Evolutionary conservation across 2,888 invertebrate genomes (phyloP).

Genomic region (Dicranocentrus wangi): DNA sequence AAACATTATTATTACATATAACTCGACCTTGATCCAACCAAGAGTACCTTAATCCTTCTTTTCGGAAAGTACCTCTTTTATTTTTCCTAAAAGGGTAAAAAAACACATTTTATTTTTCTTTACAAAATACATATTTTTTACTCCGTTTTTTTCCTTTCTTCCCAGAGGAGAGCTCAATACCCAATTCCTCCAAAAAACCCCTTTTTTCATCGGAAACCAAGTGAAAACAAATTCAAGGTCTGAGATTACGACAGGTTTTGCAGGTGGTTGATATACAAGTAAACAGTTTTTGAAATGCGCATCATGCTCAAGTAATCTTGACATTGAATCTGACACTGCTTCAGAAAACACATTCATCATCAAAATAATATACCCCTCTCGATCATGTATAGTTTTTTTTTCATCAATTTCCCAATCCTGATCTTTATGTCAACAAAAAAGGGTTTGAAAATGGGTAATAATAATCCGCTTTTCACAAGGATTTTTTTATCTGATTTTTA

Average conservation of each 20-base stretch:
- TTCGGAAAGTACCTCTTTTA: too few species aligned
- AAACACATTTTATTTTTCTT: too few species aligned
- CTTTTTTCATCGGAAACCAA: background rate
- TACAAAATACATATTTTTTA: too few species aligned
- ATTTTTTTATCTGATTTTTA: background rate
- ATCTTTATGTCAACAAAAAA: background rate
- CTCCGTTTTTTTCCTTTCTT: too few species aligned
- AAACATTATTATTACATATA: too few species aligned
- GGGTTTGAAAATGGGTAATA: background rate
- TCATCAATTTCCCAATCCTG: too few species aligned
- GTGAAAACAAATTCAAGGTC: background rate
- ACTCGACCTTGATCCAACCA: too few species aligned
- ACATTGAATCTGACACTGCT: background rate
- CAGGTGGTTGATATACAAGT: background rate
- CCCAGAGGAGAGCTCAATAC: background rate
- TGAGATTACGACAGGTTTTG: slow-evolving; percentile 13
- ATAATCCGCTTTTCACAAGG: background rate
- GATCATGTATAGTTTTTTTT: too few species aligned
- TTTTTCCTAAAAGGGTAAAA: too few species aligned
- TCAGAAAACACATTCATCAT: background rate
- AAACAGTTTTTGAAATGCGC: background rate
- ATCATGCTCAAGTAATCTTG: background rate
- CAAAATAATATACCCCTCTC: background rate
- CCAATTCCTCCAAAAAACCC: background rate
- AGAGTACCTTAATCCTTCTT: too few species aligned